Percentiles rank a stretch among this genome's conserved stretches.
phyloP scores from a whole-genome alignment of 2,888 invertebrate species.

The Clivina fossor region DNA sequence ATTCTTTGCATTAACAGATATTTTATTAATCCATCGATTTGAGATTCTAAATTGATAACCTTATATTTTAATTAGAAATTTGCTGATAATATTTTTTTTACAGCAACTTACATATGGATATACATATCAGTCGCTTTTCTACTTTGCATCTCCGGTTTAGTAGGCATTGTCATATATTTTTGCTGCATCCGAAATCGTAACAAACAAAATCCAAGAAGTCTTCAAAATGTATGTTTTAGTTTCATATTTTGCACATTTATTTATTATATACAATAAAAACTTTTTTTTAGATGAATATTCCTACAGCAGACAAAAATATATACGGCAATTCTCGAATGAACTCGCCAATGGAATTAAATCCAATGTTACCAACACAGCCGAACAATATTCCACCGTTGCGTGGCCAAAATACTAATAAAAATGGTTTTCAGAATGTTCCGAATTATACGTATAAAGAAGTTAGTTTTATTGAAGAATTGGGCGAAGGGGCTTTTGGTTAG shows the following conservation, averaged over 20 bases:
- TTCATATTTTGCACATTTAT: constrained; percentile 15
- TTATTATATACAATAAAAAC: constrained; percentile 13
- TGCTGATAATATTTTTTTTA: too few species aligned
- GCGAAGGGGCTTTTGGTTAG: constrained; percentile 93
- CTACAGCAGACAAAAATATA: constrained; percentile 76
- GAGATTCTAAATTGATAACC: too few species aligned
- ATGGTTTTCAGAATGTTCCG: constrained; percentile 62
- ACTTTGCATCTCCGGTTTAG: constrained; percentile 57
- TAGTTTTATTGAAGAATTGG: constrained; percentile 85
- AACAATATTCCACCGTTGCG: constrained; percentile 54
- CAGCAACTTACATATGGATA: constrained; percentile 79
- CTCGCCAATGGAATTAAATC: constrained; percentile 83
- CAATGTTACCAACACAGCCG: constrained; percentile 64
- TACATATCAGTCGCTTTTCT: constrained; percentile 71
- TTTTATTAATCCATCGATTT: too few species aligned
- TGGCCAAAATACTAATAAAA: constrained; percentile 47
- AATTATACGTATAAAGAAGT: constrained; percentile 86
- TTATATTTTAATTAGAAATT: too few species aligned
- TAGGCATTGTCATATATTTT: constrained; percentile 61
- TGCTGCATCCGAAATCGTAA: constrained; percentile 62
- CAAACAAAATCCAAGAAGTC: constrained; percentile 62
- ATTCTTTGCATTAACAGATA: too few species aligned
- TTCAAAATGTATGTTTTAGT: constrained; percentile 62
- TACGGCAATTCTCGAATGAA: constrained; percentile 77
- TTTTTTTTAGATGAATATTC: constrained; percentile 60